Evolutionary conservation across 2,113 vertebrate genomes (phyloP), one percentile per base, ranked within the genome.

Genomic region (Xiphophorus hellerii): DNA sequence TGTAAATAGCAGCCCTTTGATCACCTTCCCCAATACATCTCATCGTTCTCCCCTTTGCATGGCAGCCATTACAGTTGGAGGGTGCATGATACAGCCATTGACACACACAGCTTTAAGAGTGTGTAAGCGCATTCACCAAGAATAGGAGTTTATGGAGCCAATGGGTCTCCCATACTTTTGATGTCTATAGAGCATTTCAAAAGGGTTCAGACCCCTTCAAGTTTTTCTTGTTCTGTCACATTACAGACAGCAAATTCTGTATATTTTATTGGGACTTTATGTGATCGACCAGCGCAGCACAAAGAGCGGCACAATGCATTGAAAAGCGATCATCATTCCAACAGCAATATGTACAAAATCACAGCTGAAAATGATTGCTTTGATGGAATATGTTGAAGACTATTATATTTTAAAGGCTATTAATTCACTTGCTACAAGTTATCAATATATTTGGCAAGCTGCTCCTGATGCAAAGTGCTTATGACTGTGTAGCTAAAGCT

Each of bases 1-100:
- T 90, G 83, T 93, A 92, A 92, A 92, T 90, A 92, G 90, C 82
- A 74, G 80, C 81, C 88, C 83, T 93, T 90, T 93, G 90, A 93
- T 93, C 92, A 92, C 87, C 85, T 78, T 37, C 82, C 74, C 75
- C 87, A 85, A 84, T 85, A 84, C 74, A 84, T 89, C 88, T 89
- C 89, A 91, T 91, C 88, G 87, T 87, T 91, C 77, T 89, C 81
- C 35, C 90, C 28, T 90, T 85, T 87, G 88, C 84, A 87, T 87
- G 85, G 86, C 87, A 86, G 84, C 83, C 80, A 90, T 88, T 90
- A 89, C 88, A 73, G 78, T 84, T 84, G 78, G 73, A 77, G 80
- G 85, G 82, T 73, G 73, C 48, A 75, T 82, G 83, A 83, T 84
- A 83, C 68, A 76, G 17, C 69, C 86, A 84, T 86, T 81, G 81